Conservation (phyloP, 2,888 invertebrate species). For the Parnassius glacialis region DNA sequence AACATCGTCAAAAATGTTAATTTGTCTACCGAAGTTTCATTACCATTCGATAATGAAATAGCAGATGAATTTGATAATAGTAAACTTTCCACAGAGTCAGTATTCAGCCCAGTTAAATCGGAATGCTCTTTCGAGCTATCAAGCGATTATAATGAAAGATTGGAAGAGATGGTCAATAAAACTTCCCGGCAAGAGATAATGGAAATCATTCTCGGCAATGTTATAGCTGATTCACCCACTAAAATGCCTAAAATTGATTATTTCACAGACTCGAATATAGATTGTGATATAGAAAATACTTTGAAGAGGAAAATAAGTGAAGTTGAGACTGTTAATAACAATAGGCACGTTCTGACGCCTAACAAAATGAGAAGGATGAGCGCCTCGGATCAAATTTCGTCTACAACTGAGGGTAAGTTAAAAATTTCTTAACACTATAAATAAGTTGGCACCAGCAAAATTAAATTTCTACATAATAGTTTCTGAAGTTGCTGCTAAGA, state of each 20-base stretch:
- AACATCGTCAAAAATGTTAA: conserved; percentile 59
- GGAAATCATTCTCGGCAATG: conserved; percentile 75
- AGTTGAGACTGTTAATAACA: conserved; percentile 60
- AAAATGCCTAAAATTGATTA: conserved; percentile 67
- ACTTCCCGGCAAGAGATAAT: conserved; percentile 72
- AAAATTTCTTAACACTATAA: background rate
- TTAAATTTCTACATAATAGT: too few species aligned
- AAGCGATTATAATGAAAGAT: conserved; percentile 67
- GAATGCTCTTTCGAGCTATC: conserved; percentile 71
- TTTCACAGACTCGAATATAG: conserved; percentile 57
- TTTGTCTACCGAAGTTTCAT: conserved; percentile 53
- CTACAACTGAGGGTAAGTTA: conserved; percentile 66
- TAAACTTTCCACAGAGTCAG: conserved; percentile 24
- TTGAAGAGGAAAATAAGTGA: conserved; percentile 59
- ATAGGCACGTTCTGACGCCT: conserved; percentile 55
- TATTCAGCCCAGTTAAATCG: conserved; percentile 69
- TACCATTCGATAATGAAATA: conserved; percentile 51
- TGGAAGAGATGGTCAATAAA: conserved; percentile 70
- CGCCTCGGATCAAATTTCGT: conserved; percentile 67
- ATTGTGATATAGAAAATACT: conserved; percentile 40
- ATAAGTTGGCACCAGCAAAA: background rate
- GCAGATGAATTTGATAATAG: conserved; percentile 28
- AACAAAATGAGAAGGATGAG: conserved; percentile 66
- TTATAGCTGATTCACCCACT: conserved; percentile 46
- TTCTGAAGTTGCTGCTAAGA: too few species aligned